These are phyloP conservation scores for Drosophila siamana DNA, from an alignment of 2,888 invertebrate genomes.

Conservation along the genomic window DNA sequence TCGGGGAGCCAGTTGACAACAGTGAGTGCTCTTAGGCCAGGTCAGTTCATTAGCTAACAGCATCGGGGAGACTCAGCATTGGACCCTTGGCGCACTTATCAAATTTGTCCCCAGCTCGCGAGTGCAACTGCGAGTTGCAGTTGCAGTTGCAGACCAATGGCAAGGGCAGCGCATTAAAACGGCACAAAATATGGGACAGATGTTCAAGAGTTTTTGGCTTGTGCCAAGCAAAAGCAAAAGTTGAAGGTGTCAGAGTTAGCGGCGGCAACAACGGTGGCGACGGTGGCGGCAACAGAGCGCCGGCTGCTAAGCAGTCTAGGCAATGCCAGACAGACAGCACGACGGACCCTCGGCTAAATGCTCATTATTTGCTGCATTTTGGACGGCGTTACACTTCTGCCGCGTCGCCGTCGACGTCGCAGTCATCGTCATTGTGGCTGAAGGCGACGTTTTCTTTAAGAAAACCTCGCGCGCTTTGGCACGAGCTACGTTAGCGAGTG, in stretches of 20 bases:
- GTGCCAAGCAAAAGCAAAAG: conserved; percentile 71
- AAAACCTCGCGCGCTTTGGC: conserved; percentile 78
- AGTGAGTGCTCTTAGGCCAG: conserved; percentile 20
- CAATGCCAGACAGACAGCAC: conserved; percentile 5
- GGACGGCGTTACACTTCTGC: conserved; percentile 69
- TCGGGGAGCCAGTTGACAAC: conserved; percentile 33
- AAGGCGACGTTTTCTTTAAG: conserved; percentile 48
- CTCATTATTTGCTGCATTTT: conserved; percentile 77
- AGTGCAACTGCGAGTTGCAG: background rate
- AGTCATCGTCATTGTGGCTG: conserved; percentile 15
- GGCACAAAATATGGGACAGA: conserved; percentile 79
- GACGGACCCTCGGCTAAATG: conserved; percentile 27
- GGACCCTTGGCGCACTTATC: conserved; percentile 65
- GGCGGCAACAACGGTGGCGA: conserved; percentile 20
- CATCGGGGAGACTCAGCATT: conserved; percentile 47
- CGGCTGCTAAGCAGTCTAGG: conserved; percentile 63
- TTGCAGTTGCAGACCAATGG: conserved; percentile 7
- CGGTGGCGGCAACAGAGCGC: conserved; percentile 54
- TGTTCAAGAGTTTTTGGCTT: conserved; percentile 73
- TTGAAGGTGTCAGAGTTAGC: conserved; percentile 73
- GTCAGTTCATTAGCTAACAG: conserved; percentile 49
- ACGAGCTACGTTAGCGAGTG: conserved; percentile 63
- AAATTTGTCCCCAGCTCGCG: conserved; percentile 48
- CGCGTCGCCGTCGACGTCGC: conserved; percentile 17
- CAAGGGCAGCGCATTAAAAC: conserved; percentile 70